Base-by-base conservation (phyloP, 2,113 vertebrate genomes). In the Spea bombifrons region DNA sequence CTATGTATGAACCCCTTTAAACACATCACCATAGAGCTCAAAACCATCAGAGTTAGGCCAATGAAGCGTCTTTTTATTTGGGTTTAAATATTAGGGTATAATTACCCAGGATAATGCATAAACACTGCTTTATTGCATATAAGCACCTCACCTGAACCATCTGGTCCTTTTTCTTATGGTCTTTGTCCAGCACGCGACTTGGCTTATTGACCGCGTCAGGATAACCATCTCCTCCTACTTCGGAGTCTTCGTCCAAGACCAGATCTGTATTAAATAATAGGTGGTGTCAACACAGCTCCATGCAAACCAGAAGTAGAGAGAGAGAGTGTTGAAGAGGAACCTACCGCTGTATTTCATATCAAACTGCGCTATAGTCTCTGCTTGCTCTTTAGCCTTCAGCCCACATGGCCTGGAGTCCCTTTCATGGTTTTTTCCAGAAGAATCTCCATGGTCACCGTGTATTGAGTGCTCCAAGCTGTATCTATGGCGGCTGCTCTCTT, bases 161-260 rank as follows among this genome's bases (percentile, higher is more conserved):
- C 75, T 98, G 97, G 30, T 99, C 97, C 83, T 98, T 99, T 86
- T 95, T 96, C 78, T 96, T 92, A 12, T 96, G 89, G 1, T 99
- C 97, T 45, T 99, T 96, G 63, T 99, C 97, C 86, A 94, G 91
- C 49, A 95, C 91, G 30, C 95, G 96, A n/a, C 96, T 90, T 81
- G 97, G 95, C 71, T 99, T 99, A 89, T 97, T 99, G 49, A 92
- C 95, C 73, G 98, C 87, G 68, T 95, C 93, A 50, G 99, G 95
- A 55, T 96, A 95, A 86, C 95, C 96, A 43, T 94, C 94, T 83
- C 97, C 96, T 0, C 92, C 86, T 72, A 90, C 87, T 82, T 80
- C 83, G 47, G 87, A 91, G 4, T 74, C 71, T 5, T 80, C 78
- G n/a, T 77, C 91, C 0, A 90, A 84, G 80, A 91, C 84, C 70